Conservation (phyloP, 2,888 invertebrate species). For the Eurytoma californica region DNA sequence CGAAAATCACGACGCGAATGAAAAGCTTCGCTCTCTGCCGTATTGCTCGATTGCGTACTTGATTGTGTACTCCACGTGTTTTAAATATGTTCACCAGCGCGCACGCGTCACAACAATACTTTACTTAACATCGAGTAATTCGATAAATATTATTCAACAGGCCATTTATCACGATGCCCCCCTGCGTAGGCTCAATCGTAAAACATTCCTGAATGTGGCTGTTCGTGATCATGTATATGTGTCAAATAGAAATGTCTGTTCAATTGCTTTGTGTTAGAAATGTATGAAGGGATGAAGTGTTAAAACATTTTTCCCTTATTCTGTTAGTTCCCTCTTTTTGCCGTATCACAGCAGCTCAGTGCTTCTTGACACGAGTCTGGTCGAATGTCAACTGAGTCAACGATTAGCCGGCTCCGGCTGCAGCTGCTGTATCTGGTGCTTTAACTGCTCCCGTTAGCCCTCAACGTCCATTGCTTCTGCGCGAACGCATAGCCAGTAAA, state of each 20-base stretch:
- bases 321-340: not conserved
- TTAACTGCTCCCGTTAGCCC: not conserved
- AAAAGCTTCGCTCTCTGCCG: slow-evolving; percentile 9
- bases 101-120: slow-evolving; percentile 4
- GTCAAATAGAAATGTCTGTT: not conserved
- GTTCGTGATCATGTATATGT: not conserved
- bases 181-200: not conserved
- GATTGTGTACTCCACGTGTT: slow-evolving; percentile 27
- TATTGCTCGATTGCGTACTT: slow-evolving; percentile 4
- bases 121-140: not conserved
- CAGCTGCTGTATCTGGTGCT: not conserved
- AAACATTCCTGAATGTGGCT: not conserved
- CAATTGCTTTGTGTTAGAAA: too few relatives aligned
- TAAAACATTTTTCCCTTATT: slow-evolving; percentile 10
- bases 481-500: not conserved
- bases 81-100: not conserved
- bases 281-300: too few relatives aligned
- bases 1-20: slow-evolving; percentile 38
- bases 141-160: not conserved
- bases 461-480: slow-evolving; percentile 37
- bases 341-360: slow-evolving; percentile 1
- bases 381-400: slow-evolving; percentile 27
- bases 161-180: not conserved
- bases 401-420: slow-evolving; percentile 23
- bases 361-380: slow-evolving; percentile 19